Percentiles rank a stretch among this genome's conserved stretches.
Evolutionary conservation across 2,113 vertebrate species (phyloP).

Genomic region (Electrona antarctica): DNA sequence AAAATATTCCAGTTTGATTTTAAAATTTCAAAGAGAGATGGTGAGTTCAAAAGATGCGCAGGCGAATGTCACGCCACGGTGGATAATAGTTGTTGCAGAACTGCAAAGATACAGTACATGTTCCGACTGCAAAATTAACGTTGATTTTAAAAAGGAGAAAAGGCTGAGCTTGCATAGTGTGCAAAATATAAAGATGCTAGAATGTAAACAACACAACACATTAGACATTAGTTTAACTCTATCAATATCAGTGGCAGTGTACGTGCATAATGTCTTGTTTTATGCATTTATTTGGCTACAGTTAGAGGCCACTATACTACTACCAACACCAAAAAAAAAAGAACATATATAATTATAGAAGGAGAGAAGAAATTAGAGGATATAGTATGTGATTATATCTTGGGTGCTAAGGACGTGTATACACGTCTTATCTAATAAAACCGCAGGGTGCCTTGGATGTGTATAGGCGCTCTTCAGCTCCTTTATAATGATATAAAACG

Average conservation of each 20-base stretch:
- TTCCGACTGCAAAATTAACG: background rate
- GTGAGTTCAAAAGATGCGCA: slow-evolving; percentile 22
- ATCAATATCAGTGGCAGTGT: background rate
- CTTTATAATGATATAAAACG: too few relatives aligned
- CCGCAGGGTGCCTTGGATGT: too few relatives aligned
- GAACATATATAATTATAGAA: background rate
- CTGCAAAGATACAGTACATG: too few relatives aligned
- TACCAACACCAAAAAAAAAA: background rate
- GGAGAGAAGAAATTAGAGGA: slow-evolving; percentile 1
- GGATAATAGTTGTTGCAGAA: background rate
- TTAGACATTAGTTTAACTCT: background rate
- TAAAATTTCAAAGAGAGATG: slow-evolving; percentile 39
- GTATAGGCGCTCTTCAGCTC: too few relatives aligned
- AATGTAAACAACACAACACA: background rate
- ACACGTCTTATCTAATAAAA: too few relatives aligned
- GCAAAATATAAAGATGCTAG: background rate
- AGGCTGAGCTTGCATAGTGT: background rate
- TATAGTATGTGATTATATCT: background rate
- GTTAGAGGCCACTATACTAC: slow-evolving; percentile 39
- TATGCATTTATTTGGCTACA: slow-evolving; percentile 42
- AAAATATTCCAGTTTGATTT: slow-evolving; percentile 56
- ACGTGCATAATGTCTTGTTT: slow-evolving; percentile 3
- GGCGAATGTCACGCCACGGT: slow-evolving; percentile 1
- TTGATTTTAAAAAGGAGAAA: background rate
- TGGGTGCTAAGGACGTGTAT: background rate